These are phyloP conservation scores for Furcula furcula DNA, from an alignment of 2,888 invertebrate species.

Conservation along the genomic window DNA sequence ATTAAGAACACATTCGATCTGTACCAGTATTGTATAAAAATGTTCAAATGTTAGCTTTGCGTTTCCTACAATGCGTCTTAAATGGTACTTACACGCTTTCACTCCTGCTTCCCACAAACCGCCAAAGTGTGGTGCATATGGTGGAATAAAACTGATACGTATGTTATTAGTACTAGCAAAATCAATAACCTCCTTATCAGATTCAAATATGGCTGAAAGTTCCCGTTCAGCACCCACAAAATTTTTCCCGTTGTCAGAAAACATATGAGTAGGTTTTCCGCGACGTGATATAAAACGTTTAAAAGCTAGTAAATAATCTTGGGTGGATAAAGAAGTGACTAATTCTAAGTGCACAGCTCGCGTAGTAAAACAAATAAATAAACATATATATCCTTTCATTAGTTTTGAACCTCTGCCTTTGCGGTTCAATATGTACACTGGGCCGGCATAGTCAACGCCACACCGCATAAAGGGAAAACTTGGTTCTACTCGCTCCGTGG, in stretches of 20 bases:
- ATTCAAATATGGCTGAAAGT: constrained; percentile 9
- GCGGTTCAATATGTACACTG: constrained; percentile 4
- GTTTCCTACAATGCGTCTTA: no score
- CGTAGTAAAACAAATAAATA: constrained; percentile 2
- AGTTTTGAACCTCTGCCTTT: constrained; percentile 2
- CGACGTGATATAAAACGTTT: constrained; percentile 21
- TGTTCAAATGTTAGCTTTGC: no score
- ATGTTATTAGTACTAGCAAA: constrained; percentile 7
- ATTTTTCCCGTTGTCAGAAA: constrained; percentile 22
- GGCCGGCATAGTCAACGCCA: constrained; percentile 29
- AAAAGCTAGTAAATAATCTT: background rate
- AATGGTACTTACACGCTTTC: no score
- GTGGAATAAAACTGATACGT: constrained; percentile 10
- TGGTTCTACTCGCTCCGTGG: background rate
- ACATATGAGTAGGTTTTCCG: constrained; percentile 23
- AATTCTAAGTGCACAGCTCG: constrained; percentile 5
- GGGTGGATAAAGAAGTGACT: background rate
- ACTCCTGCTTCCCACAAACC: constrained; percentile 13
- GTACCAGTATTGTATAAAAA: background rate
- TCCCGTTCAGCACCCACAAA: constrained; percentile 19
- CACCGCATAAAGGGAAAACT: constrained; percentile 17
- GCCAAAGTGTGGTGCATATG: constrained; percentile 17
- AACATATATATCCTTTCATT: constrained; percentile 2
- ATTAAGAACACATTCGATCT: constrained; percentile 3
- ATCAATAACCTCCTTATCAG: constrained; percentile 3